A percentile compares a stretch with the other conserved stretches of the same genome.
These are phyloP conservation scores for Pachycephala philippinensis DNA, from an alignment of 2,113 vertebrate genomes.

Conservation along the genomic window DNA sequence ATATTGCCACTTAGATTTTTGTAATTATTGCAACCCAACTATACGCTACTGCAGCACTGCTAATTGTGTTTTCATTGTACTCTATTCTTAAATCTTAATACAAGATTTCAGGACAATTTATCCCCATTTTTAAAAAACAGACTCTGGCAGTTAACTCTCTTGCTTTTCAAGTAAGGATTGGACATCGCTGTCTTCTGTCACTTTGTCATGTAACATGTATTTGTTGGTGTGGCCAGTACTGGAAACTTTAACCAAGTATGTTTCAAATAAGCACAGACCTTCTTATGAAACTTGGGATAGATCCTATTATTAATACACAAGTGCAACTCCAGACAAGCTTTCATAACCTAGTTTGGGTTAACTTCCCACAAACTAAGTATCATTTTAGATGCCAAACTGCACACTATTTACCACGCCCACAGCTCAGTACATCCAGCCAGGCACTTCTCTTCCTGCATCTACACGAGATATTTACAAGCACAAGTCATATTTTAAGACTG, in stretches of 20 bases:
- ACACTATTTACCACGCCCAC: neutral
- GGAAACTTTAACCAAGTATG: neutral
- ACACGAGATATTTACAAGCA: neutral
- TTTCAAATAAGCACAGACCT: neutral
- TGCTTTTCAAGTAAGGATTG: neutral
- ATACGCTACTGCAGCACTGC: neutral
- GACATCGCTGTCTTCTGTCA: neutral
- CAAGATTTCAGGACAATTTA: neutral
- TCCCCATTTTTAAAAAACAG: neutral
- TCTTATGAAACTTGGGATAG: neutral
- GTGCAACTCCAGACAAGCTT: neutral
- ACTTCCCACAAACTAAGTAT: neutral
- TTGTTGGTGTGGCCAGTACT: neutral
- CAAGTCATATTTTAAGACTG: fast-evolving
- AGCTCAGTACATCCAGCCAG: neutral
- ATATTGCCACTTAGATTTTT: fast-evolving
- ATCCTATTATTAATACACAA: neutral
- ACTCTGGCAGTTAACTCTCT: neutral
- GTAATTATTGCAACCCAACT: fast-evolving
- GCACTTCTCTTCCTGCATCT: neutral
- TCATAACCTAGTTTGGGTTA: neutral
- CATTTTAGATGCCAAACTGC: neutral
- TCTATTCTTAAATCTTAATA: neutral
- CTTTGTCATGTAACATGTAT: fast-evolving
- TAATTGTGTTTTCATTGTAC: fast-evolving